Conservation (phyloP, 2,113 vertebrate species). For the Petrocephalus microphthalmus region DNA sequence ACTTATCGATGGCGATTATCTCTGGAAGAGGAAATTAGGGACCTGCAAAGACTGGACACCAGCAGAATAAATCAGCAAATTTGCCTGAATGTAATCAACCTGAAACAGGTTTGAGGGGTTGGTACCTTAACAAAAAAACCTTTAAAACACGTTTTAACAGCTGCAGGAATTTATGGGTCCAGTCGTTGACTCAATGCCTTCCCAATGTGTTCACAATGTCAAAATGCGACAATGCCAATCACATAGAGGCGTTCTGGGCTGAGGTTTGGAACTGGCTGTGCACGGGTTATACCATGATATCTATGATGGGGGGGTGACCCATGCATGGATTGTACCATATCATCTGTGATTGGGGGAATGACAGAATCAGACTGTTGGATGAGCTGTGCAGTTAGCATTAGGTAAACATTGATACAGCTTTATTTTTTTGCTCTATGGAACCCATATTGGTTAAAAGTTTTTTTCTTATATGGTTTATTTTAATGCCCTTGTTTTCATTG, state of each 20-base stretch:
- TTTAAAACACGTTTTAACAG: background rate
- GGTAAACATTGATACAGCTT: background rate
- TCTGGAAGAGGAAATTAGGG: slow-evolving; percentile 11
- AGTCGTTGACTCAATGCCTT: background rate
- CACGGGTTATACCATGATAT: background rate
- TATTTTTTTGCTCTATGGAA: background rate
- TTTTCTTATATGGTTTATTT: background rate
- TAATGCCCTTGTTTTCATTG: background rate
- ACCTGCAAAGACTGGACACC: background rate
- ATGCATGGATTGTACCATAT: background rate
- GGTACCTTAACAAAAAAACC: background rate
- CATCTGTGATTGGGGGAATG: background rate
- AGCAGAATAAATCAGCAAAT: background rate
- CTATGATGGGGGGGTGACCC: background rate
- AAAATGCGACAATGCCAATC: background rate
- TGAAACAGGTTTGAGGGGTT: background rate
- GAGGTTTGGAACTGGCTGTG: background rate
- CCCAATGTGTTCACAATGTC: background rate
- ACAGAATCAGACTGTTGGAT: background rate
- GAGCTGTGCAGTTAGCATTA: background rate
- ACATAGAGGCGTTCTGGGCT: background rate
- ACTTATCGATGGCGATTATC: background rate
- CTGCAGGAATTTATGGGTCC: background rate
- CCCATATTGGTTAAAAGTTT: background rate
- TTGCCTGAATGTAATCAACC: slow-evolving; percentile 9